Base-by-base conservation (phyloP, 2,113 vertebrate genomes). In the Thamnaconus septentrionalis region DNA sequence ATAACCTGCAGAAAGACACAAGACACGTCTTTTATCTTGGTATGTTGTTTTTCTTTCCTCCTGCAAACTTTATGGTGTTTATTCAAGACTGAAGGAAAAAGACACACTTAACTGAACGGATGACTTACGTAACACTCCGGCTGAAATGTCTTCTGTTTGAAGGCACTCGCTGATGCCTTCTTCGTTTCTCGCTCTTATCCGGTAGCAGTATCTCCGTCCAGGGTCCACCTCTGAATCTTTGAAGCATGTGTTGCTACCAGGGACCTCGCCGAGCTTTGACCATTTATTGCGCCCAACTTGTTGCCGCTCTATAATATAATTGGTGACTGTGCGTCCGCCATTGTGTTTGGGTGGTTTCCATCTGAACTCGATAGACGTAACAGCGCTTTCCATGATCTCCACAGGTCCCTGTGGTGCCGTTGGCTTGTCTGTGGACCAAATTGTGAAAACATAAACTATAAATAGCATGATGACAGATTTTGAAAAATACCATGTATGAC, bases 271-370 rank as follows among this genome's bases (percentile, higher is more conserved):
- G 18, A 95, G 68, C 43, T 81, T 81, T 62, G 79, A 80, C 96
- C 94, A 97, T 12, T 93, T 88, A 0, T 89, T 92, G 43, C 91
- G 84, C 11, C 95, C 94, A 0, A 91, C 59, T 78, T 95, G 93
- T 66, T 88, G 91, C 3, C 91, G 91, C 71, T 95, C 93, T 2
- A 97, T 78, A 1, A 86, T n/a, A 5, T 97, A 96, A 11, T 49
- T 81, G 18, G 89, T 88, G 61, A 97, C 7, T 0, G 90, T 83
- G 57, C 85, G 92, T 12, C 95, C 95, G 0, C 96, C 95, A 0
- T 89, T 86, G 0, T 98, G 93, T 68, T 87, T 91, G 0, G 95
- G 94, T 5, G 93, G 90, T 61, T 81, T 91, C 96, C 96, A 97
- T 82, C 81, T 80, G 51, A 97, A 93, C 5, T 89, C 90, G 64